Base-by-base conservation (phyloP, 2,113 vertebrate genomes). In the Burhinus bistriatus region DNA sequence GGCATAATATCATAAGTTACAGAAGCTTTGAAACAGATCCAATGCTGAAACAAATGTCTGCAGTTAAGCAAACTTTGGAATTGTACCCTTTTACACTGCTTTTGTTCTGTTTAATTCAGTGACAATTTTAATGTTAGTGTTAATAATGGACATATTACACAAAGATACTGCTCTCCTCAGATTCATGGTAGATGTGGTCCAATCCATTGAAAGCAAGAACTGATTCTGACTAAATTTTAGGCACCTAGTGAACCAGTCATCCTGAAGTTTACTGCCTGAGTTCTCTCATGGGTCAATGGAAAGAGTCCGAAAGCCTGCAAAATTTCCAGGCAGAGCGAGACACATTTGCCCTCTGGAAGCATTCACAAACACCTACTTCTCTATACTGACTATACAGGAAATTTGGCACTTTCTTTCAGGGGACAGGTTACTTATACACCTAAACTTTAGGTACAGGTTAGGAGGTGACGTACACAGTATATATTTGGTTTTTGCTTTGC, bases 321-420 rank as follows among this genome's bases (percentile, higher is more conserved):
- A 85, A 66, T 93, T 95, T 96, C 82, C 75, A 92, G 64, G 32
- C 57, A 55, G 51, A 83, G 23, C 64, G 62, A 93, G 90, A 77
- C 58, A 76, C 16, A 29, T 94, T 85, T 95, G 25, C 38, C 75
- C 82, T 77, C 92, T 96, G 96, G 90, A 94, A 96, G 79, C 44
- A 88, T 88, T 95, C 89, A 90, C 49, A 90, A 90, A 79, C 82
- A 90, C 84, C 78, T 94, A 52, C 49, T 87, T 90, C 34, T 91
- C 61, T 85, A 65, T 25, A 12, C 44, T 25, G 36, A 72, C 23
- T 80, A 1, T 51, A n/a, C 38, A n/a, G 71, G 71, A 94, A 94
- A 95, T 83, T 38, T 88, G 82, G 66, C 66, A 73, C 57, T 62
- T 83, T 91, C 44, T 93, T 88, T 87, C 6, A 26, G 32, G 49